Evolutionary conservation across 2,888 invertebrate genomes (phyloP).

Genomic region (Ctena decussata): DNA sequence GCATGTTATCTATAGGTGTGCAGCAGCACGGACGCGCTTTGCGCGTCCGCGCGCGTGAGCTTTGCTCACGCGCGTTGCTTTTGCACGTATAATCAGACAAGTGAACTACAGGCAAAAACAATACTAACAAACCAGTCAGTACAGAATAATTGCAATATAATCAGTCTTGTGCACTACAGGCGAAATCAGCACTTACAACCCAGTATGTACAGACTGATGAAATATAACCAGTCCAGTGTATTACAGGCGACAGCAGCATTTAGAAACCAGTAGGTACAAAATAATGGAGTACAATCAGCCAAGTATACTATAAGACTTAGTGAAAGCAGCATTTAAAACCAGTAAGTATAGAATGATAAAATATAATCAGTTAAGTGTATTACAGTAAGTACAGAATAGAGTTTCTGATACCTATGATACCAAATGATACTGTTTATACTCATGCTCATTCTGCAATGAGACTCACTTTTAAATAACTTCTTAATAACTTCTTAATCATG

Average conservation of each 20-base stretch:
- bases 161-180: slow-evolving; percentile 94
- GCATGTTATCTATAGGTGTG: no score
- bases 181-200: slow-evolving; percentile 95
- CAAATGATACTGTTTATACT: no score
- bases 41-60: no score
- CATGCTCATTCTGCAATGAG: no score
- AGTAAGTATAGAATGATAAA: no score
- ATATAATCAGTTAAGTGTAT: slow-evolving; percentile 94
- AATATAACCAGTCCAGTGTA: slow-evolving; percentile 94
- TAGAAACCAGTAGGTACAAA: slow-evolving; percentile 91
- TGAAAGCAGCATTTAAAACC: slow-evolving; percentile 96
- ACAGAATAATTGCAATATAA: slow-evolving; percentile 92
- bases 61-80: no score
- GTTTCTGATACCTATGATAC: no score
- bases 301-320: slow-evolving; percentile 94
- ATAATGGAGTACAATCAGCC: slow-evolving; percentile 94
- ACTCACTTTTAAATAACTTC: no score
- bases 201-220: no score
- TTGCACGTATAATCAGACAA: slow-evolving; percentile 95
- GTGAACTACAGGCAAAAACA: slow-evolving; percentile 95
- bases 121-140: slow-evolving; percentile 93
- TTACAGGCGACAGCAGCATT: slow-evolving; percentile 95
- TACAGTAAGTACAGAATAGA: slow-evolving; percentile 91
- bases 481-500: no score
- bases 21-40: no score